Percentiles rank a stretch among this genome's conserved stretches.
Conservation (phyloP, 2,888 invertebrate species). For the Meteorus colon region DNA sequence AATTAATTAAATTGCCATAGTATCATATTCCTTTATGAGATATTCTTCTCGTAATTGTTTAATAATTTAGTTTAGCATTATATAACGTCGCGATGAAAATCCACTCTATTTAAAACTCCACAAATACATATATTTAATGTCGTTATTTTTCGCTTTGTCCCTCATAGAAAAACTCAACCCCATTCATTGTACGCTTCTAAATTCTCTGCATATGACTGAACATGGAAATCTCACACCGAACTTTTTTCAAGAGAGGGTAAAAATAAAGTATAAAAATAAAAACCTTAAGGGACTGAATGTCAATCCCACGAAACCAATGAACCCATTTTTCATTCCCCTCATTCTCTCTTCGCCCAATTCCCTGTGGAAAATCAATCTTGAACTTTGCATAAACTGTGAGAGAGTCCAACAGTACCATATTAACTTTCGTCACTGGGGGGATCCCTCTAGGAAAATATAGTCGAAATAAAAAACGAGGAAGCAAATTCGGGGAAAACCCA, state of each 20-base stretch:
- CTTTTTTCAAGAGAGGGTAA: background rate
- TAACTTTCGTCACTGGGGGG: conserved; percentile 1
- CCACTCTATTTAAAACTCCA: background rate
- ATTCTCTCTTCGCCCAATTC: background rate
- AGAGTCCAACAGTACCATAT: background rate
- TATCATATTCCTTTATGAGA: no score
- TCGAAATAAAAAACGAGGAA: background rate
- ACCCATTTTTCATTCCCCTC: background rate
- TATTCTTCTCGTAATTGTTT: no score
- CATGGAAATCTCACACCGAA: background rate
- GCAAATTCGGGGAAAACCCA: background rate
- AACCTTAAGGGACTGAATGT: background rate
- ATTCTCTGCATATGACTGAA: background rate
- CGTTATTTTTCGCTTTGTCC: background rate
- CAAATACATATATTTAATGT: background rate
- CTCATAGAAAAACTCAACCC: background rate
- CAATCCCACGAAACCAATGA: conserved; percentile 4
- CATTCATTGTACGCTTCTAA: background rate
- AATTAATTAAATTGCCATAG: no score
- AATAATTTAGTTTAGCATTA: no score
- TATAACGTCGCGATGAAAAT: background rate
- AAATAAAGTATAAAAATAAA: background rate
- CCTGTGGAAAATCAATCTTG: conserved; percentile 7
- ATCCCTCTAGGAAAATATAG: background rate
- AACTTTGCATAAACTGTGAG: conserved; percentile 2